Base-by-base conservation (phyloP, 2,888 invertebrate species). In the Sicus ferrugineus region DNA sequence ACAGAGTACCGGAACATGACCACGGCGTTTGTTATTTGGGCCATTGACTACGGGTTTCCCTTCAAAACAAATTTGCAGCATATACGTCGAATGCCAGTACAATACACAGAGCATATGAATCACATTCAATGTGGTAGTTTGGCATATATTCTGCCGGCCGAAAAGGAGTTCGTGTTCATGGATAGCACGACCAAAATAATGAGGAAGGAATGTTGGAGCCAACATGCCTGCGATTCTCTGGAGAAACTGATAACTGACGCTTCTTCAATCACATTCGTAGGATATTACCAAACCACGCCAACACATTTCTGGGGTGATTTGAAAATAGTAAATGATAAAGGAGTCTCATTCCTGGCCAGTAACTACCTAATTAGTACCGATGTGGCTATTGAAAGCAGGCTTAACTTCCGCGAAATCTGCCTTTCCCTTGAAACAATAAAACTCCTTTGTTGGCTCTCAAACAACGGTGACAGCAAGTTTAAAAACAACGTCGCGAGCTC, bases 41-140 rank as follows among this genome's bases (percentile, higher is more conserved):
- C 77, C 0, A 11, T 77, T 2, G 79, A 79, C 54, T 76, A 79
- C 67, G 79, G 79, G 1, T 79, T 77, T 67, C 79, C 79, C 3
- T 75, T 79, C 30, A 73, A 77, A 30, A 78, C 77, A 0, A 76
- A 74, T 19, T 54, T 70, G 3, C 70, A 73, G 1, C 70, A 76
- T 59, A 50, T 79, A 19, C 72, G 76, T 1, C 68, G 71, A 30
- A 58, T 79, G 58, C 76, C 77, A 0, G 72, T 70, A 6, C 21
- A 50, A 0, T 72, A 70, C 30, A 38, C 69, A 14, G 16, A 19
- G 5, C 68, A 48, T 19, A 71, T 75, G 7, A 71, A 73, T 46
- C 72, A 71, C 54, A 70, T 79, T 16, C 70, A 72, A 0, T 28
- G 72, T 19, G 79, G 77, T 1, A 77, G 75, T 0, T 62, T 79